Percentiles rank a stretch among this genome's conserved stretches.
Conservation (phyloP, 2,113 vertebrate species). For the Mastomys coucha region DNA sequence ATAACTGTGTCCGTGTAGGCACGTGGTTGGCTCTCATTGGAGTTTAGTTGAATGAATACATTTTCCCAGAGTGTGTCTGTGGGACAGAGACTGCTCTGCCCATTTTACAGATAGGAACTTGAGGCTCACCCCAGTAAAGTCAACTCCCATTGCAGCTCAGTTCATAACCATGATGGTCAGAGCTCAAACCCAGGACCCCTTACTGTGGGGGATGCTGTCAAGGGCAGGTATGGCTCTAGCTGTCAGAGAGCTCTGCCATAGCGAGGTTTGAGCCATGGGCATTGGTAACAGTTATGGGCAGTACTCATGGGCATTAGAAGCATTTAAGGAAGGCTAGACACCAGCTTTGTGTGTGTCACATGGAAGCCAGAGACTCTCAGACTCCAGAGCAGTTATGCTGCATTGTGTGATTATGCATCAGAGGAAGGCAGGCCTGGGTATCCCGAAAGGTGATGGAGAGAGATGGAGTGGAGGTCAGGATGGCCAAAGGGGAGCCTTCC, state of each 20-base stretch:
- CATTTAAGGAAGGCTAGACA: not conserved
- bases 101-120: not conserved
- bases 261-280: not conserved
- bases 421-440: too few relatives aligned
- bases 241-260: not conserved
- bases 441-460: too few relatives aligned
- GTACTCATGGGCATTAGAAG: not conserved
- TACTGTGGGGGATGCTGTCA: not conserved
- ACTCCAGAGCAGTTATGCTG: too few relatives aligned
- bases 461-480: too few relatives aligned
- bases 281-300: accelerated
- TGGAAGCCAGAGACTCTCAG: not conserved
- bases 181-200: not conserved
- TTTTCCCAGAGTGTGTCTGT: not conserved
- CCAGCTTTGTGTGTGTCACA: not conserved
- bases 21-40: not conserved
- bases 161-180: not conserved
- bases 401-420: not conserved
- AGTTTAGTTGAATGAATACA: not conserved
- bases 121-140: not conserved
- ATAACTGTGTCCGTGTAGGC: not conserved
- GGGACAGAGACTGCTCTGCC: not conserved
- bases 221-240: not conserved
- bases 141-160: not conserved
- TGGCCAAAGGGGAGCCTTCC: not conserved